Base-by-base conservation (phyloP, 1,140 invertebrate species). In the Polypedilum pembai region DNA sequence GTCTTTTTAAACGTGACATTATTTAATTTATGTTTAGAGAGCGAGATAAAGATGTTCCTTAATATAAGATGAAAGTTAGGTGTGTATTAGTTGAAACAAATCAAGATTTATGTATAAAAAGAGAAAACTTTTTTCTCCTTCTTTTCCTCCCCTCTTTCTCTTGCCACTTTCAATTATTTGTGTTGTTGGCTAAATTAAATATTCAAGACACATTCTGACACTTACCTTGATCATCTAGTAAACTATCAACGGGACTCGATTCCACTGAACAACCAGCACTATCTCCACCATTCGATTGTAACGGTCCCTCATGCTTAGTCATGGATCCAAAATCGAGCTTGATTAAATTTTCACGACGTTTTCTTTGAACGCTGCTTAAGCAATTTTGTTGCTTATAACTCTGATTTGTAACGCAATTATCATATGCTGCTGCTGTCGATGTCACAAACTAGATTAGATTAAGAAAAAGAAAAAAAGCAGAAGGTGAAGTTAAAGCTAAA, bases 181-280 rank as follows among this genome's bases (percentile, higher is more conserved):
- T n/a, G n/a, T 33, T 5, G 24, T 3, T 33, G 24, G 24, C n/a
- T n/a, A 56, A 56, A 15, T 56, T 56, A 8, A 12, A 69, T 18
- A 69, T 20, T 69, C 17, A 56, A 56, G 4, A 56, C 45, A 69
- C 65, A 69, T 18, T 18, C 65, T n/a, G n/a, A n/a, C n/a, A n/a
- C n/a, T 69, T 18, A 69, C 65, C 65, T 69, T 69, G 65, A 21
- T 69, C 65, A 21, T 69, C 65, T 69, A 69, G 18, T 69, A 69
- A 69, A 69, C 65, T 69, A 69, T 69, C 65, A 69, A 69, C 65
- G 8, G 65, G 65, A 69, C 65, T 69, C 65, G 65, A 69, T 69
- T 69, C 65, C 18, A 69, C 18, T 8, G 65, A 69, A 18, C 17
- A 69, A 7, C 65, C 65, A 18, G 65, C 65, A 69, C 65, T 69